These are phyloP conservation scores for Orthosia gracilis DNA, from an alignment of 2,888 invertebrate species.

Conservation along the genomic window DNA sequence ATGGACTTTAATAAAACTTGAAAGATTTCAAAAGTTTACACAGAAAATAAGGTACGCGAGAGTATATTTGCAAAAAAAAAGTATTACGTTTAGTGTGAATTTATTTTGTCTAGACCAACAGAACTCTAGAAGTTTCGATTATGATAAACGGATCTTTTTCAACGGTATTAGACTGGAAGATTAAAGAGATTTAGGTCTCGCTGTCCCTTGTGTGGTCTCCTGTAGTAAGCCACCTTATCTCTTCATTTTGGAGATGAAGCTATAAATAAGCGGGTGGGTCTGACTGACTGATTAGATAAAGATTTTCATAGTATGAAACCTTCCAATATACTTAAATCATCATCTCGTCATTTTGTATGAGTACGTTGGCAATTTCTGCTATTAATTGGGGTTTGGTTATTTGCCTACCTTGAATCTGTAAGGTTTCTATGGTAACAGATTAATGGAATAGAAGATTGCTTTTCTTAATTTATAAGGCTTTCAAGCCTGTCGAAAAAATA, in stretches of 20 bases:
- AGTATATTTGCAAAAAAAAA: slow-evolving; percentile 43
- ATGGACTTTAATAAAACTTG: slow-evolving; percentile 50
- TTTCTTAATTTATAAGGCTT: too few species aligned
- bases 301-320: slow-evolving; percentile 2
- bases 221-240: slow-evolving; percentile 33
- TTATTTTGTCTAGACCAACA: slow-evolving; percentile 54
- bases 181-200: slow-evolving; percentile 34
- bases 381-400: too few species aligned
- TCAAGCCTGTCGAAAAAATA: background rate
- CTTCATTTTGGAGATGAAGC: slow-evolving; percentile 29
- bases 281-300: slow-evolving; percentile 30
- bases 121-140: slow-evolving; percentile 44
- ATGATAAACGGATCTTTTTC: slow-evolving; percentile 45
- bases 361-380: background rate
- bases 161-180: slow-evolving; percentile 33
- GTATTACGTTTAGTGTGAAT: slow-evolving; percentile 37
- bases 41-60: slow-evolving; percentile 42
- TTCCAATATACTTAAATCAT: slow-evolving; percentile 7
- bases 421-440: too few species aligned
- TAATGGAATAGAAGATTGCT: too few species aligned
- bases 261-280: slow-evolving; percentile 7
- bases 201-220: slow-evolving; percentile 27
- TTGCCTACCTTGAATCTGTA: too few species aligned
- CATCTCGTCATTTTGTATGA: background rate
- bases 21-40: slow-evolving; percentile 42